These are phyloP conservation scores for Phoebastria nigripes DNA, from an alignment of 2,797 vertebrate species.

Conservation along the genomic window DNA sequence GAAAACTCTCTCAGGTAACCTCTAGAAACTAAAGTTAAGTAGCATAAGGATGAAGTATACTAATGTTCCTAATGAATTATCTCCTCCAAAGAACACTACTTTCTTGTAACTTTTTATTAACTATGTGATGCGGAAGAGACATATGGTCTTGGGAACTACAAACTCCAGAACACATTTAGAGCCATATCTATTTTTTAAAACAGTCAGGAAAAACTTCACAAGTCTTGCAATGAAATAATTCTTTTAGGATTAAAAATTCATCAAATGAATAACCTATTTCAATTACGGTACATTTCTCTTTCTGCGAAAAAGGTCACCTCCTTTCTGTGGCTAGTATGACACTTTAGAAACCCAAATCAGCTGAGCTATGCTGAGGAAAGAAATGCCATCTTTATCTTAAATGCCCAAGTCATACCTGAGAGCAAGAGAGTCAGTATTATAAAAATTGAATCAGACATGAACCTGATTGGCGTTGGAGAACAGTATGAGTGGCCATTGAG, in stretches of 20 bases:
- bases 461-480: neutral
- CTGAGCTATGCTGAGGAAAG: neutral
- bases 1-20: neutral
- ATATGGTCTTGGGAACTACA: neutral
- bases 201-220: neutral
- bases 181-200: neutral
- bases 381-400: neutral
- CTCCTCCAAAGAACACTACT: neutral
- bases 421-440: neutral
- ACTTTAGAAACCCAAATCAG: neutral
- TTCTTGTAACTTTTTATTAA: neutral
- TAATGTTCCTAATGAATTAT: neutral
- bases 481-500: neutral
- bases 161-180: neutral
- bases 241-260: neutral
- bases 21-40: neutral
- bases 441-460: neutral
- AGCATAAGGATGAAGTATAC: neutral
- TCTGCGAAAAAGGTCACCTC: neutral
- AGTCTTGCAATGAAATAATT: neutral
- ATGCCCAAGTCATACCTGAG: neutral
- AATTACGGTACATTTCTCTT: neutral
- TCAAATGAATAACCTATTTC: neutral
- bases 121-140: neutral
- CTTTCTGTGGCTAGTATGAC: neutral